Evolutionary conservation across 2,797 vertebrate species (phyloP).

Genomic region (Glyptemys insculpta): DNA sequence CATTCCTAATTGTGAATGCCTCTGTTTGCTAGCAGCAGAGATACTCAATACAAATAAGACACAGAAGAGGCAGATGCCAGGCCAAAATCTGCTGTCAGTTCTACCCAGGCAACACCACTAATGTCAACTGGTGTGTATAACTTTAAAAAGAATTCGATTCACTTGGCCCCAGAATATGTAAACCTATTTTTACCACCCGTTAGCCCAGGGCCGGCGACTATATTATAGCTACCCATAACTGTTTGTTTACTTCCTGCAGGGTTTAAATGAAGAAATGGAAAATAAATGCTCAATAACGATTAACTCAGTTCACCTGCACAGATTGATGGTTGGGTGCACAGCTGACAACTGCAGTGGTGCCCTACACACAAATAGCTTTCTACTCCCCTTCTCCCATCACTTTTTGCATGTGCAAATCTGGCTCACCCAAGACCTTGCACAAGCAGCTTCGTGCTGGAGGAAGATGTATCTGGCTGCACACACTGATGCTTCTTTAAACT

Average conservation of each 20-base stretch:
- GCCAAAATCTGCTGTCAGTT: not conserved
- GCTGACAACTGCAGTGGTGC: constrained; percentile 22
- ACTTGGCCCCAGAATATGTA: not conserved
- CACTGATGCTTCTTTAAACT: not conserved
- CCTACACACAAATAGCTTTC: not conserved
- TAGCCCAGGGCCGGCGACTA: not conserved
- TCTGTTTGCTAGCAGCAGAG: not conserved
- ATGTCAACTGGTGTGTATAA: not conserved
- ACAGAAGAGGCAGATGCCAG: not conserved
- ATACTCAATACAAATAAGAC: not conserved
- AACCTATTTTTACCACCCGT: constrained; percentile 14
- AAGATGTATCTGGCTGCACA: not conserved
- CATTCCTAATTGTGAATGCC: not conserved
- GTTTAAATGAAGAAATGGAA: not conserved
- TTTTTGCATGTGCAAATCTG: constrained; percentile 54
- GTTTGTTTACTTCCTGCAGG: constrained; percentile 61
- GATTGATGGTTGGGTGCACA: constrained; percentile 38
- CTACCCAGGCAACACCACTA: not conserved
- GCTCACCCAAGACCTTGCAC: not conserved
- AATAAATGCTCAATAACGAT: constrained; percentile 61
- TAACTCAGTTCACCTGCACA: constrained; percentile 66
- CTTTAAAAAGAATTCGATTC: not conserved
- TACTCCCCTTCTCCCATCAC: not conserved
- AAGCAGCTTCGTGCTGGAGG: not conserved
- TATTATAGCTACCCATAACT: not conserved